Evolutionary conservation across 2,113 vertebrate genomes (phyloP).

Genomic region (Leptobrachium leishanense): DNA sequence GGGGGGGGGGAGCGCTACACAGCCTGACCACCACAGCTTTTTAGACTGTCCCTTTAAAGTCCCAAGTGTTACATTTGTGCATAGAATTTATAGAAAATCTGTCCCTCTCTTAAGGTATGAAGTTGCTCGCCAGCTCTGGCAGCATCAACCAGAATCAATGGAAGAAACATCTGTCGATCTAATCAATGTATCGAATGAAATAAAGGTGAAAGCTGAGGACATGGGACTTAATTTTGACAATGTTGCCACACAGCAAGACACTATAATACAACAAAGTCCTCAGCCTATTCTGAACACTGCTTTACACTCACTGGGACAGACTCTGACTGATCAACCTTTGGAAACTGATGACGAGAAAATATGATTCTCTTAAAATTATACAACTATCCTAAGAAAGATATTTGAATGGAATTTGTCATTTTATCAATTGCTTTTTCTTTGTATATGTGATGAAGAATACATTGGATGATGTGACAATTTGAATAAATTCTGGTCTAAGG

Average conservation of each 20-base stretch:
- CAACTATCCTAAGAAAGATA: no score
- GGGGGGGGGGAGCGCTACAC: no score
- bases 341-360: constrained; percentile 83
- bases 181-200: constrained; percentile 72
- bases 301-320: constrained; percentile 73
- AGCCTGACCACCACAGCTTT: no score
- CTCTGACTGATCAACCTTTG: constrained; percentile 75
- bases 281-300: constrained; percentile 76
- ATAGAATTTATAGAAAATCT: no score
- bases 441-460: no score
- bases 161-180: constrained; percentile 75
- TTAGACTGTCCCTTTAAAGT: no score
- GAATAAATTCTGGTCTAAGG: no score
- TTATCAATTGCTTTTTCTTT: no score
- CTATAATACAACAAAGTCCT: constrained; percentile 82
- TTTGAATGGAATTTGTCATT: no score
- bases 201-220: constrained; percentile 83
- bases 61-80: no score
- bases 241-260: constrained; percentile 69
- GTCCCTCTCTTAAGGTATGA: constrained; percentile 76
- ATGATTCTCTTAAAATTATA: no score
- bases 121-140: constrained; percentile 91
- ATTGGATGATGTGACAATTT: no score
- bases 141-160: constrained; percentile 72
- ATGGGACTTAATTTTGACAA: constrained; percentile 66